Percentiles rank a stretch among this genome's conserved stretches.
phyloP scores from a whole-genome alignment of 2,888 invertebrate species.

The Drosophila kanekoi region DNA sequence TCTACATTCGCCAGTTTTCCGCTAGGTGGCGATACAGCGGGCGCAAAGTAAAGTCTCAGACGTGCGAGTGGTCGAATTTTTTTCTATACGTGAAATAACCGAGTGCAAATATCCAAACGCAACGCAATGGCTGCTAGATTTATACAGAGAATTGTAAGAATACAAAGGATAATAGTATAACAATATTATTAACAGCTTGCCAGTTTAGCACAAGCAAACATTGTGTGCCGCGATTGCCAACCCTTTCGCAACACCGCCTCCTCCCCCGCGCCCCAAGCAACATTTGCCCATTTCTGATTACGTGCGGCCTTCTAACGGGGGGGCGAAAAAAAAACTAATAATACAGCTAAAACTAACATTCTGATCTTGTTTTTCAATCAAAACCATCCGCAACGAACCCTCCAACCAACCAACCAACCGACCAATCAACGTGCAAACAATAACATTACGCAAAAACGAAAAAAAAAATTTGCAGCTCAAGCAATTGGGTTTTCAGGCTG shows the following conservation, averaged over 20 bases:
- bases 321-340: constrained; percentile 20
- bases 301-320: constrained; percentile 46
- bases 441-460: constrained; percentile 70
- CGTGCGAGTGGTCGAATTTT: constrained; percentile 62
- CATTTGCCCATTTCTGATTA: constrained; percentile 50
- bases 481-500: constrained; percentile 68
- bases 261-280: constrained; percentile 16
- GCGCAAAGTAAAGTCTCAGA: constrained; percentile 67
- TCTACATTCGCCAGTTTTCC: constrained; percentile 66
- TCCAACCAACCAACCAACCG: constrained; percentile 25
- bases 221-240: constrained; percentile 41
- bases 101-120: constrained; percentile 65
- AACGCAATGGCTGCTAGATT: constrained; percentile 84
- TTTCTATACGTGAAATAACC: constrained; percentile 69
- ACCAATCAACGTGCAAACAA: constrained; percentile 40
- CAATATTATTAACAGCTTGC: constrained; percentile 26
- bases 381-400: constrained; percentile 20
- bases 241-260: constrained; percentile 14
- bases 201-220: constrained; percentile 28
- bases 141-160: constrained; percentile 85
- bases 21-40: constrained; percentile 78
- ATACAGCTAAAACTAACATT: constrained; percentile 40
- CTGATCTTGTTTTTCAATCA: constrained; percentile 41
- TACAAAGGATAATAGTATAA: constrained; percentile 28
- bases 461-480: constrained; percentile 56